Evolutionary conservation across 2,888 invertebrate species (phyloP), one percentile per base, ranked within the genome.

Genomic region (Automeris io): DNA sequence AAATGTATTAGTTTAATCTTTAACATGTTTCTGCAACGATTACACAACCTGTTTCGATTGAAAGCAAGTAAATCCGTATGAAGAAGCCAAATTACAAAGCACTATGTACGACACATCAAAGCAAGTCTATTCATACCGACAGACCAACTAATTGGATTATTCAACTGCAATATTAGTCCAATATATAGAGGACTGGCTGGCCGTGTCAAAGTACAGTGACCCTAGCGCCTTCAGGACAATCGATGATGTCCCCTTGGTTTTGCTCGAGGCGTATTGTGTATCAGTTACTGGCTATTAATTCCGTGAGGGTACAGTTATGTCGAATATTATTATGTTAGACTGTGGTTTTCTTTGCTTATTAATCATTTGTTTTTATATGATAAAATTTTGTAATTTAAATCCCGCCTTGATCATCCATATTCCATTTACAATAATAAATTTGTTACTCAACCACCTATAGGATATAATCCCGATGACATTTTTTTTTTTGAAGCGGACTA

Each of bases 91-190:
- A 18, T 37, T 18, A 11, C 19, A 37, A n/a, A 21, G 3, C 18
- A 21, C 4, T 5, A 32, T 8, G 16, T 8, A 22, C 7, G n/a
- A 22, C 16, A 36, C 57, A 72, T 74, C 75, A 76, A 76, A 76
- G 72, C 65, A 57, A 54, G 53, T 50, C 55, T 45, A 60, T 57
- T 51, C 64, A 61, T 57, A 57, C 57, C 59, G 61, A 59, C 59
- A 57, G 64, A 38, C 57, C 50, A 49, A 56, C 73, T 78, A 78
- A 80, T 79, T 78, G 77, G 71, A 78, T 78, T 77, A 75, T 68
- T 65, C 62, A 62, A 65, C 63, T 68, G 67, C 69, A 67, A 75
- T 76, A 80, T 78, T 37, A 41, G 32, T 24, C 33, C 12, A 18
- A 13, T 35, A 33, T 25, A 9, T 9, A 16, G 23, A 23, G 23